phyloP scores from a whole-genome alignment of 2,113 vertebrate species.

The Corydoras sp. region DNA sequence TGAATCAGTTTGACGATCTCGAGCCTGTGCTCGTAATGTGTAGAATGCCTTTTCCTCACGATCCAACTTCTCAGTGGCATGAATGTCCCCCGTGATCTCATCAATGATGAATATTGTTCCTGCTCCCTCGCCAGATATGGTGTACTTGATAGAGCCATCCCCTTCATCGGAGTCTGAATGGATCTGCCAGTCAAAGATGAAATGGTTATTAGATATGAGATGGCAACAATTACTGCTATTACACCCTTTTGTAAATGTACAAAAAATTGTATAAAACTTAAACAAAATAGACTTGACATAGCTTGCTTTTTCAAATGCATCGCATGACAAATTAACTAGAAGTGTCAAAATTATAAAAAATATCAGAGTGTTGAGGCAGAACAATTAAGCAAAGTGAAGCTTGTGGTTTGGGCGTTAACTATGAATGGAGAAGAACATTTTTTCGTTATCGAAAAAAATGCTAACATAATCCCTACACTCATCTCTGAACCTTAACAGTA shows the following conservation, averaged over 20 bases:
- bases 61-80: slow-evolving; percentile 90
- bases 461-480: slow-evolving; percentile 58
- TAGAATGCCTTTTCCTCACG: slow-evolving; percentile 94
- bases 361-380: too few relatives aligned
- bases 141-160: slow-evolving; percentile 96
- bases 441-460: slow-evolving; percentile 48
- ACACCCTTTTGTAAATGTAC: background rate
- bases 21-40: slow-evolving; percentile 86
- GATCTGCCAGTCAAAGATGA: slow-evolving; percentile 70
- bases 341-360: too few relatives aligned
- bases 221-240: background rate
- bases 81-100: slow-evolving; percentile 92
- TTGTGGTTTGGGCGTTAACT: too few relatives aligned
- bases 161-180: slow-evolving; percentile 95
- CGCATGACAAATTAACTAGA: background rate
- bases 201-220: background rate
- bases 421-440: too few relatives aligned
- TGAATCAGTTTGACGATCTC: slow-evolving; percentile 75
- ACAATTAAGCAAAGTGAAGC: too few relatives aligned
- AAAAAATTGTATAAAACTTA: background rate
- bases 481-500: slow-evolving; percentile 54
- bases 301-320: background rate
- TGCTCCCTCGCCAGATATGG: slow-evolving; percentile 92
- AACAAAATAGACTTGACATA: background rate
- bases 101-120: slow-evolving; percentile 96